These are phyloP conservation scores for Microplitis manilae DNA, from an alignment of 2,888 invertebrate genomes.

Conservation along the genomic window DNA sequence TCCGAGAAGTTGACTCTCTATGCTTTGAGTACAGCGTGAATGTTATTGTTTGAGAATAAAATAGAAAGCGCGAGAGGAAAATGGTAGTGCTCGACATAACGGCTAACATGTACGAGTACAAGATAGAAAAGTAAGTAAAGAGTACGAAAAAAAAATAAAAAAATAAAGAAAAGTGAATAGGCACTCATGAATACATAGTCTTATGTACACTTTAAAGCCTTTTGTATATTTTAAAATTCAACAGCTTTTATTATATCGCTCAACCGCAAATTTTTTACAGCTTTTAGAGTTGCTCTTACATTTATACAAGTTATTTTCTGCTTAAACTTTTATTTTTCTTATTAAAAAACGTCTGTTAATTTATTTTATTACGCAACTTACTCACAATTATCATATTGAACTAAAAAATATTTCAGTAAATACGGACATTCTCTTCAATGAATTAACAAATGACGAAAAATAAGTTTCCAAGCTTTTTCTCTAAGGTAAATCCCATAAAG, in stretches of 20 bases:
- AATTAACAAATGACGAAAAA: neutral
- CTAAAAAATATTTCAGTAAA: neutral
- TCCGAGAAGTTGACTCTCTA: neutral
- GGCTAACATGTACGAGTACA: neutral
- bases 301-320: neutral
- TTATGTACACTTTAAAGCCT: neutral
- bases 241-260: neutral
- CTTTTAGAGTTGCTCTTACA: neutral
- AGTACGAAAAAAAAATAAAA: neutral
- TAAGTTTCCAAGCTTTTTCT: neutral
- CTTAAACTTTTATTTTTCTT: neutral
- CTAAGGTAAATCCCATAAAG: too few species aligned
- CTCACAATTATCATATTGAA: neutral
- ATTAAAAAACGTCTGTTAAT: neutral
- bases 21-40: neutral
- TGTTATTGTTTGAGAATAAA: neutral
- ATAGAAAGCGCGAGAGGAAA: neutral
- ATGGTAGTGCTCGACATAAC: neutral
- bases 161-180: neutral
- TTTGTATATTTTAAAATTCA: conserved; percentile 1
- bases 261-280: neutral
- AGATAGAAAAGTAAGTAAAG: neutral
- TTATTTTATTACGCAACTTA: neutral
- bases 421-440: neutral
- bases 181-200: neutral